Evolutionary conservation across 2,888 invertebrate species (phyloP).

Genomic region (Lasioglossum malachurum): DNA sequence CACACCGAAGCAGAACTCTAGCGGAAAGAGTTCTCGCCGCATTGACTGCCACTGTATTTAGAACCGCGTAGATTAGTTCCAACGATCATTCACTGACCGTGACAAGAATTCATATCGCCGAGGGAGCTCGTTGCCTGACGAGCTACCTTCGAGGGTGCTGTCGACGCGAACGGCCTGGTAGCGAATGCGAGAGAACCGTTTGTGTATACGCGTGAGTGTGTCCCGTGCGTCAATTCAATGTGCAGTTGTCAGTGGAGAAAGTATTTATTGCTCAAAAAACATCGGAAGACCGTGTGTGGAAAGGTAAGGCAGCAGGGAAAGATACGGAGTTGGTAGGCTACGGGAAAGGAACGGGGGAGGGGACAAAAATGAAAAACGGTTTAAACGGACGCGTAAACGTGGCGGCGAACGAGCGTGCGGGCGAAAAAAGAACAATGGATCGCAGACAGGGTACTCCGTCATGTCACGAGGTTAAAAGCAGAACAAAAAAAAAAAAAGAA

Average conservation of each 20-base stretch:
- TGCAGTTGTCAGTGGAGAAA: conserved; percentile 84
- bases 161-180: conserved; percentile 70
- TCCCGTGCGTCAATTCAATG: conserved; percentile 85
- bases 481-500: not conserved
- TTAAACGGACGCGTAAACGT: conserved; percentile 28
- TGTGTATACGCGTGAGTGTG: conserved; percentile 72
- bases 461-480: conserved; percentile 24
- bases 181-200: conserved; percentile 57
- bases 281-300: conserved; percentile 75
- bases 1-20: conserved; percentile 34
- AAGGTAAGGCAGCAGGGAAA: conserved; percentile 68
- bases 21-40: not conserved
- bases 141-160: conserved; percentile 56
- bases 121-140: conserved; percentile 13
- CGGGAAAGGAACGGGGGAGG: conserved; percentile 67
- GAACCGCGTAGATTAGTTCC: conserved; percentile 33
- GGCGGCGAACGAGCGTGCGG: conserved; percentile 51
- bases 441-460: conserved; percentile 64
- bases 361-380: not conserved
- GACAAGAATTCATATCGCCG: conserved; percentile 55
- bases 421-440: conserved; percentile 36
- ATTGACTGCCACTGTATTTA: conserved; percentile 20
- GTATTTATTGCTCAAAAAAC: conserved; percentile 85
- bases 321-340: conserved; percentile 68
- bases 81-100: conserved; percentile 15